These are phyloP conservation scores for Erpornis zantholeuca DNA, from an alignment of 2,113 vertebrate genomes.

Conservation along the genomic window DNA sequence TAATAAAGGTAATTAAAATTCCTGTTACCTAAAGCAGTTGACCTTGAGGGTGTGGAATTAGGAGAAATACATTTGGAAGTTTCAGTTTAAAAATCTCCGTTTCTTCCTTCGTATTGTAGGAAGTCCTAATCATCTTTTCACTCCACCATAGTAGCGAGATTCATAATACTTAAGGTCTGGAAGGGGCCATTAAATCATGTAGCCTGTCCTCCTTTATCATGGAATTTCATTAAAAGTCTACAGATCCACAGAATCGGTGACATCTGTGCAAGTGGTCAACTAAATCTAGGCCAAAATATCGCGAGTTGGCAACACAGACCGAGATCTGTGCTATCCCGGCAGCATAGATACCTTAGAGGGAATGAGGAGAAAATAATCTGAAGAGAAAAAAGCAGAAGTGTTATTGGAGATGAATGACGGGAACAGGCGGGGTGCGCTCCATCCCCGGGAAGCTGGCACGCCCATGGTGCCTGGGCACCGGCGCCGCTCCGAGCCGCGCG, in stretches of 20 bases:
- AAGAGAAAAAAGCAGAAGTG: not conserved
- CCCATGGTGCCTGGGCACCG: rapidly evolving
- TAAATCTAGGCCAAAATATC: not conserved
- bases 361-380: not conserved
- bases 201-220: not conserved
- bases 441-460: not conserved
- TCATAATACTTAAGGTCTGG: not conserved
- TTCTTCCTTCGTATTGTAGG: not conserved
- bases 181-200: not conserved
- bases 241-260: not conserved
- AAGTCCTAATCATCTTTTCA: not conserved
- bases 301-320: not conserved
- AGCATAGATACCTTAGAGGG: not conserved
- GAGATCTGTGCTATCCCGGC: not conserved
- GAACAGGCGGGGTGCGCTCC: not conserved
- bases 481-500: too few species aligned
- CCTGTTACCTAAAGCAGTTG: not conserved
- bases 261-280: not conserved
- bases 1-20: not conserved
- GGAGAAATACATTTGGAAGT: not conserved
- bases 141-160: not conserved
- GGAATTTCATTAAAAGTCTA: not conserved
- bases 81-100: not conserved
- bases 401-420: not conserved
- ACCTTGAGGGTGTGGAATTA: not conserved